Percentiles rank a stretch among this genome's conserved stretches.
phyloP scores from a whole-genome alignment of 2,113 vertebrate species.

The Ageneiosus marmoratus region DNA sequence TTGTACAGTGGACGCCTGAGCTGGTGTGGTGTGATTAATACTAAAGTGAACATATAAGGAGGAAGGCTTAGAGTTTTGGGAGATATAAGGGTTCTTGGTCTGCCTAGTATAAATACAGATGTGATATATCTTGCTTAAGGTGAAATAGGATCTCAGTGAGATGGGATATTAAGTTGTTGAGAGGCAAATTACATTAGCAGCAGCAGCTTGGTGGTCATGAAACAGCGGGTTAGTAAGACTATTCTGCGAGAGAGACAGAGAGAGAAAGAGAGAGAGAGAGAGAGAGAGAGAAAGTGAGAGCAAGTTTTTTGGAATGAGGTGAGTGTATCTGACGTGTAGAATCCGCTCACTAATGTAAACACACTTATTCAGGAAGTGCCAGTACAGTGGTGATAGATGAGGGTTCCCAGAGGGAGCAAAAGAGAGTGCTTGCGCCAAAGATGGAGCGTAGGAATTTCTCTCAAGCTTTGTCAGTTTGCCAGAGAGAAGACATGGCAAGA shows the following conservation, averaged over 20 bases:
- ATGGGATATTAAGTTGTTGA: constrained; percentile 54
- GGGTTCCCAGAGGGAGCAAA: constrained; percentile 55
- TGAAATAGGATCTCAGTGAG: constrained; percentile 53
- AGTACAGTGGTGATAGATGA: constrained; percentile 62
- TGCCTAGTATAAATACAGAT: constrained; percentile 48
- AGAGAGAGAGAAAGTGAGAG: background rate
- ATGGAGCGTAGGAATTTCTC: constrained; percentile 56
- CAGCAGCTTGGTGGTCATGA: constrained; percentile 34
- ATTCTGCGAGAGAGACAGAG: background rate
- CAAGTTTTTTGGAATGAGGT: background rate
- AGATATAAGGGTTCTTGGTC: constrained; percentile 9
- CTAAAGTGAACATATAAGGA: background rate
- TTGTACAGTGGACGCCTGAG: background rate
- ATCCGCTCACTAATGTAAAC: constrained; percentile 65
- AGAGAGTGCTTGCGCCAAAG: constrained; percentile 38
- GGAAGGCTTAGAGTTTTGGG: constrained; percentile 16
- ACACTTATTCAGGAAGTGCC: constrained; percentile 64
- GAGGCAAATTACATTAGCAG: constrained; percentile 54
- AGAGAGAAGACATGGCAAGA: constrained; percentile 43
- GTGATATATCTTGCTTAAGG: constrained; percentile 22
- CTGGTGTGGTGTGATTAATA: constrained; percentile 25
- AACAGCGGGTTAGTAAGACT: background rate
- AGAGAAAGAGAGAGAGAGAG: background rate
- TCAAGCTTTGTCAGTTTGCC: constrained; percentile 50
- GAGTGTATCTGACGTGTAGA: constrained; percentile 54